Percentiles rank a stretch among this genome's conserved stretches.
These are phyloP conservation scores for Xestia sexstrigata DNA, from an alignment of 2,888 invertebrate species.

Conservation along the genomic window DNA sequence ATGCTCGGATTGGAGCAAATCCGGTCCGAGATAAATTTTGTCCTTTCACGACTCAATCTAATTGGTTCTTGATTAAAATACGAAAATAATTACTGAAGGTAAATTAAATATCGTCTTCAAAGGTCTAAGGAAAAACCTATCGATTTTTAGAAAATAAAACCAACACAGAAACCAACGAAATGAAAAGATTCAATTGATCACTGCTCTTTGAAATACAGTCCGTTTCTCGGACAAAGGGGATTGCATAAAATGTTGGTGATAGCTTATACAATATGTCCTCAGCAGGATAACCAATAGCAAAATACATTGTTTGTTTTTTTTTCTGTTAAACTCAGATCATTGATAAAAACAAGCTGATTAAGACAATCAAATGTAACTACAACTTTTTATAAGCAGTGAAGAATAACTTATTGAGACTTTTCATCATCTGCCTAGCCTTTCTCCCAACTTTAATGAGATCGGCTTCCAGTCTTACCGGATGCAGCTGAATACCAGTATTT, in stretches of 20 bases:
- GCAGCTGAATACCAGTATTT: no score
- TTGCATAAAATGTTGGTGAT: conserved; percentile 9
- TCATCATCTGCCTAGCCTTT: background rate
- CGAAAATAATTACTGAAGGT: conserved; percentile 12
- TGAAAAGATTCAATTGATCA: conserved; percentile 2
- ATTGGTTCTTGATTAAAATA: conserved; percentile 33
- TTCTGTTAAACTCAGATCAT: background rate
- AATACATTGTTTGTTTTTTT: conserved; percentile 1
- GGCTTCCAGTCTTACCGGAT: no score
- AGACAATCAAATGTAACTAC: background rate
- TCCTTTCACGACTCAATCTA: conserved; percentile 1
- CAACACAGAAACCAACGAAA: background rate
- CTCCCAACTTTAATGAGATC: no score
- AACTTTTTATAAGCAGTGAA: background rate
- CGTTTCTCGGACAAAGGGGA: background rate
- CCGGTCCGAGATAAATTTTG: background rate
- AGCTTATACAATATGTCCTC: background rate
- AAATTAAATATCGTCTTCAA: conserved; percentile 15
- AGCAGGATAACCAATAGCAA: background rate
- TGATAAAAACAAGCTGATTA: background rate
- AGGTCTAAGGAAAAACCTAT: background rate
- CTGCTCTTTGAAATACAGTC: conserved; percentile 8
- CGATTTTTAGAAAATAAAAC: background rate
- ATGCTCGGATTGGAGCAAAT: background rate
- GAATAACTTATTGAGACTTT: background rate